A percentile compares a stretch with the other conserved stretches of the same genome.
These are phyloP conservation scores for Batillaria attramentaria DNA, from an alignment of 1,140 invertebrate genomes.

Conservation along the genomic window DNA sequence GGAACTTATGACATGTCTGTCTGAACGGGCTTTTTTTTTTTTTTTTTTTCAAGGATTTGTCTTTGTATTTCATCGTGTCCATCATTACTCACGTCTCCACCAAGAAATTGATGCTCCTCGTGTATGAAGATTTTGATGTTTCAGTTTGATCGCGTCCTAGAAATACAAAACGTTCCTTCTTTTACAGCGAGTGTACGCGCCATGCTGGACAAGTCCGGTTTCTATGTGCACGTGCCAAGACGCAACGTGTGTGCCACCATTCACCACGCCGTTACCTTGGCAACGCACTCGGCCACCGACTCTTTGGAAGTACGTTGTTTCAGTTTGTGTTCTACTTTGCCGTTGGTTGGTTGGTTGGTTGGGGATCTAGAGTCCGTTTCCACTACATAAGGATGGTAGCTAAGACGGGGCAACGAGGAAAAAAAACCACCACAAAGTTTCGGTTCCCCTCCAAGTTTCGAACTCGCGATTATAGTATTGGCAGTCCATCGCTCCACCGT, in stretches of 20 bases:
- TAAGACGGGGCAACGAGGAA: too few relatives aligned
- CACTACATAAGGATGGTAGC: too few relatives aligned
- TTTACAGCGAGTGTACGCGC: constrained; percentile 57
- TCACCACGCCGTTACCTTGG: constrained; percentile 63
- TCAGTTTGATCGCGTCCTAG: not conserved
- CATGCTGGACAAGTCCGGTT: constrained; percentile 63
- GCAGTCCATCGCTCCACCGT: not conserved
- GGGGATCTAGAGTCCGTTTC: too few relatives aligned
- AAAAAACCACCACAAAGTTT: too few relatives aligned
- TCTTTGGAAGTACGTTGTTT: constrained; percentile 42
- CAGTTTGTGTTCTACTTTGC: not conserved
- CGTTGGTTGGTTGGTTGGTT: not conserved
- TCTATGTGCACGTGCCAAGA: constrained; percentile 58
- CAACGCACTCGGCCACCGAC: constrained; percentile 46
- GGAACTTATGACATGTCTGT: too few relatives aligned
- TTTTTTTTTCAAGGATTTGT: too few relatives aligned
- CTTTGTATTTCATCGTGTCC: too few relatives aligned
- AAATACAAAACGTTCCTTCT: too few relatives aligned
- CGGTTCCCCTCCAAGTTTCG: too few relatives aligned
- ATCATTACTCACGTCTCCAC: too few relatives aligned
- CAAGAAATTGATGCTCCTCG: not conserved
- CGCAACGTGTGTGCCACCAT: constrained; percentile 63
- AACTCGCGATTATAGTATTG: not conserved
- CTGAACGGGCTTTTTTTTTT: too few relatives aligned
- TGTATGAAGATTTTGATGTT: not conserved